Evolutionary conservation across 1,140 invertebrate genomes (phyloP).

Genomic region (Nasonia vitripennis): DNA sequence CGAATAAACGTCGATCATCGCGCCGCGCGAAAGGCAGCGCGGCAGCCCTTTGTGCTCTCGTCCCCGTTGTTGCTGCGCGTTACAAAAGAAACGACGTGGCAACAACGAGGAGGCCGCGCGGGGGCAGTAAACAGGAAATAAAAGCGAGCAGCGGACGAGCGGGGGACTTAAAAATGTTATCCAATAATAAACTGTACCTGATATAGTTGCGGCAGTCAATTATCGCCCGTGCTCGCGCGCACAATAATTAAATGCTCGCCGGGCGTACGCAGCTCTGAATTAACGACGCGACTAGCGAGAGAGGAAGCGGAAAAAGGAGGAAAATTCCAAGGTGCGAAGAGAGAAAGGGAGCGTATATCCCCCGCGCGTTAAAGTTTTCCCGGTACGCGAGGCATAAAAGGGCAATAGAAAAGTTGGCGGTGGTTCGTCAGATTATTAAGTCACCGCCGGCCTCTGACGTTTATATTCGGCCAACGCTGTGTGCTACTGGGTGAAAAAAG

Average conservation of each 20-base stretch:
- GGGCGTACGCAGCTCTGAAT: neutral
- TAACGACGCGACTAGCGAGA: neutral
- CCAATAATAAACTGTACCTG: conserved; percentile 1
- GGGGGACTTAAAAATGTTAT: neutral
- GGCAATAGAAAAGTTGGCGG: conserved; percentile 45
- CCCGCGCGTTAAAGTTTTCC: conserved; percentile 34
- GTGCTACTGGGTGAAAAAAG: neutral
- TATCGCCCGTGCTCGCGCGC: neutral
- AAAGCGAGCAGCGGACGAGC: neutral
- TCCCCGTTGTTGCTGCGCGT: neutral
- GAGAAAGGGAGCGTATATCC: neutral
- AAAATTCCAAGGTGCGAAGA: neutral
- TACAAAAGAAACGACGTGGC: neutral
- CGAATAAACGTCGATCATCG: neutral
- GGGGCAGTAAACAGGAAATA: neutral
- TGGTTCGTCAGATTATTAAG: conserved; percentile 45
- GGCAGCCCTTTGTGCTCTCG: neutral
- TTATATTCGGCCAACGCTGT: conserved; percentile 16
- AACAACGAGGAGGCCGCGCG: neutral
- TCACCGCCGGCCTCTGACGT: conserved; percentile 15
- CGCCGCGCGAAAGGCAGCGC: neutral
- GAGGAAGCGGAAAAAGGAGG: neutral
- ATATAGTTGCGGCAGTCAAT: conserved; percentile 23
- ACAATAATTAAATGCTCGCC: conserved; percentile 26
- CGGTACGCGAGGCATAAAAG: conserved; percentile 30